Evolutionary conservation across 2,113 vertebrate genomes (phyloP).

Genomic region (Ictalurus punctatus): DNA sequence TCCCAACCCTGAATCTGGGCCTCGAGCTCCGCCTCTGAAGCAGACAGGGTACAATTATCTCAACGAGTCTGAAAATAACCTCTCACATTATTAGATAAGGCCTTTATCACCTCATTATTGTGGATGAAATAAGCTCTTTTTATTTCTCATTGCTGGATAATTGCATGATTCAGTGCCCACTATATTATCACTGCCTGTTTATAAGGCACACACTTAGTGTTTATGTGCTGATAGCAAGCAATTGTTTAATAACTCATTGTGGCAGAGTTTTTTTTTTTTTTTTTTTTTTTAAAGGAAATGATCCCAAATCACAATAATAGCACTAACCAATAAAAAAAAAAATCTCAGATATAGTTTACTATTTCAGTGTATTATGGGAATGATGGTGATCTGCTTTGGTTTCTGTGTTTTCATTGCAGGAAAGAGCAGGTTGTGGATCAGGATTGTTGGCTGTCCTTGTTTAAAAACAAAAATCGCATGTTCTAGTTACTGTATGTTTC

Average conservation of each 20-base stretch:
- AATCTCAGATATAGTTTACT: background rate
- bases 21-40: conserved; percentile 27
- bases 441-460: background rate
- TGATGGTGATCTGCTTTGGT: background rate
- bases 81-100: conserved; percentile 41
- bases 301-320: background rate
- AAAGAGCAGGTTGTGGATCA: too few relatives aligned
- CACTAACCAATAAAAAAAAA: background rate
- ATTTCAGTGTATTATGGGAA: background rate
- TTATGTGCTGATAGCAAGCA: conserved; percentile 24
- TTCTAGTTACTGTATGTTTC: background rate
- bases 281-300: background rate
- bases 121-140: conserved; percentile 33
- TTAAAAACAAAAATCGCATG: background rate
- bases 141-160: conserved; percentile 34
- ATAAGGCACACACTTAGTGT: conserved; percentile 29
- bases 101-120: conserved; percentile 48
- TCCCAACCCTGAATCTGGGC: background rate
- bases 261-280: background rate
- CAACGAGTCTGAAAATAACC: conserved; percentile 42
- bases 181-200: conserved; percentile 45
- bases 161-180: conserved; percentile 30
- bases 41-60: conserved; percentile 39
- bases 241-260: conserved; percentile 29
- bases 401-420: background rate